Base-by-base conservation (phyloP, 2,113 vertebrate genomes). In the Pterophyllum scalare region DNA sequence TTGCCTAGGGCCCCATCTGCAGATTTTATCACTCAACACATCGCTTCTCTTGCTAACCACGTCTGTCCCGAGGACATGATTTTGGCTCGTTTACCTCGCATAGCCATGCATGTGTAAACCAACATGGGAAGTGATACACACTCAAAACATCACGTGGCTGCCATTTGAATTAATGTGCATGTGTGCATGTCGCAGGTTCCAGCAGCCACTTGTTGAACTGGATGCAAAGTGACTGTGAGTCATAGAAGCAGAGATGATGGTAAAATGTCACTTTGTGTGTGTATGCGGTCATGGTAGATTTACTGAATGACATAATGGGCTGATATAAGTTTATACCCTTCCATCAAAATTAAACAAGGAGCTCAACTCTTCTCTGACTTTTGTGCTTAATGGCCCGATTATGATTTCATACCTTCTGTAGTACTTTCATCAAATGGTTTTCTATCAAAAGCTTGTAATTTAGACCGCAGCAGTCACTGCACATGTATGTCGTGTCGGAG, bases 1-100 rank as follows among this genome's bases (percentile, higher is more conserved):
- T 89, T 89, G 86, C 83, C 79, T 6, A 1, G n/a, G 31, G 59
- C 62, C 80, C 86, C 90, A 90, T 91, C 91, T 91, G 84, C 79
- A 79, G 62, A 67, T 84, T 83, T 85, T 57, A 52, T 88, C 79
- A 76, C 81, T 76, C 77, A 56, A 77, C 83, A 84, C 77, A 81
- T 83, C 43, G 38, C 46, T 28, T 70, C 80, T 80, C 33, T 79
- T 62, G 72, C 80, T 72, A 52, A 72, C 65, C 77, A 38, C 13
- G 74, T 91, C 82, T 75, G 70, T 86, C 74, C 76, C 14, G 64
- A 76, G 35, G 80, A 86, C 19, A 5, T 13, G 62, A n/a, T 4
- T 8, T 59, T 17, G 26, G 60, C 78, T 67, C 5, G 1, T 70
- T 85, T 10, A 13, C 65, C 22, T 13, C 79, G 28, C 31, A 2